Evolutionary conservation across 92 coral and sea anemone species (phyloP).

Genomic region (Bergia puertoricense): DNA sequence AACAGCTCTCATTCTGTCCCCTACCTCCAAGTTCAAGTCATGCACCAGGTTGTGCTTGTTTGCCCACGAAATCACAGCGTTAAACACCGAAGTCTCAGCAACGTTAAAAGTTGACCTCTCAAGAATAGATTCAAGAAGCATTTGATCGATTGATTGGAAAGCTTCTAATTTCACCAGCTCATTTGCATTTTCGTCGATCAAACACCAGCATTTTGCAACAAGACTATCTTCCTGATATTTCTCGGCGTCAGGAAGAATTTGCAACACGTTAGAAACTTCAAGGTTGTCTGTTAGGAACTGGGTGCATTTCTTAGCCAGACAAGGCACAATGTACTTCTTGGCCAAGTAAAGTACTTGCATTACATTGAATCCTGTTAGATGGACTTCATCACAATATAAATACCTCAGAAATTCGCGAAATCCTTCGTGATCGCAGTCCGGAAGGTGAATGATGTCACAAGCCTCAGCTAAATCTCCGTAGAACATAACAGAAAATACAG

Average conservation of each 20-base stretch:
- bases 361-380: conserved; percentile 41
- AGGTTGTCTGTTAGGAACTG: conserved; percentile 22
- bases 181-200: conserved; percentile 37
- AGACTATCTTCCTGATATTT: conserved; percentile 43
- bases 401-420: conserved; percentile 53
- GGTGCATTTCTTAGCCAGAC: conserved; percentile 49
- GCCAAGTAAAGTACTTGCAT: conserved; percentile 56
- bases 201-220: conserved; percentile 46
- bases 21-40: not conserved
- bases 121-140: conserved; percentile 31
- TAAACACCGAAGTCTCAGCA: conserved; percentile 32
- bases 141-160: conserved; percentile 22
- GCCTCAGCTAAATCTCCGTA: conserved; percentile 60
- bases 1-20: conserved; percentile 25
- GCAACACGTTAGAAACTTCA: conserved; percentile 36
- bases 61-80: conserved; percentile 55
- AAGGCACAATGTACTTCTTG: conserved; percentile 62
- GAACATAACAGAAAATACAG: conserved; percentile 75
- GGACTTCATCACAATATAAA: conserved; percentile 61
- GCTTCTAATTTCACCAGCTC: conserved; percentile 36
- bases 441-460: conserved; percentile 23
- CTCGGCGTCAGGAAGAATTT: conserved; percentile 44
- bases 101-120: conserved; percentile 30
- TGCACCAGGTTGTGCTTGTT: conserved; percentile 6
- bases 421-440: conserved; percentile 43